These are phyloP conservation scores for Gibbula magus DNA, from an alignment of 2,888 invertebrate genomes.

Conservation along the genomic window DNA sequence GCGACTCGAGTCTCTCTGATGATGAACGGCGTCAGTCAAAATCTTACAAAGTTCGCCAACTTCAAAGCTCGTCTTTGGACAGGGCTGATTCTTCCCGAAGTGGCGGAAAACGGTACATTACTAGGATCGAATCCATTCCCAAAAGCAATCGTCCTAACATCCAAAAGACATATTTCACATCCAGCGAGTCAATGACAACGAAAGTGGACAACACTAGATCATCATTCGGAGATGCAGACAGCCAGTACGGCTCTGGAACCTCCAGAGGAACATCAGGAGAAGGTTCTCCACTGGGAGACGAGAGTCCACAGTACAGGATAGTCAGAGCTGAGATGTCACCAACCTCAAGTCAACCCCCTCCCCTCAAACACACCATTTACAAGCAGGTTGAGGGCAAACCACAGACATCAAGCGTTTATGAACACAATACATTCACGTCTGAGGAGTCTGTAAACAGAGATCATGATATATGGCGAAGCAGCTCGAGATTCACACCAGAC, in stretches of 20 bases:
- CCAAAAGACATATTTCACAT: not conserved
- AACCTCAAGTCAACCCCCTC: not conserved
- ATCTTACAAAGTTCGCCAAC: not conserved
- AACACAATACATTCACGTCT: not conserved
- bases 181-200: not conserved
- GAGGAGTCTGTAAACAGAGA: not conserved
- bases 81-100: not conserved
- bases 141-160: not conserved
- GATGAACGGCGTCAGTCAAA: not conserved
- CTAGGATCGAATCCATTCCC: not conserved
- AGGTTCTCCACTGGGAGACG: slow-evolving; percentile 34
- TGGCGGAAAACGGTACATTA: not conserved
- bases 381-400: not conserved
- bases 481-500: not conserved
- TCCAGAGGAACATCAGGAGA: slow-evolving; percentile 37
- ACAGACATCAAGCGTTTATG: not conserved
- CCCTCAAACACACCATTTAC: slow-evolving; percentile 10
- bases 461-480: slow-evolving; percentile 20
- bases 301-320: slow-evolving; percentile 34
- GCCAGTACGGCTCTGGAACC: slow-evolving; percentile 36
- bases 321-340: slow-evolving; percentile 31
- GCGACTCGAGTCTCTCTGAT: not conserved
- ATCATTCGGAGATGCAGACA: slow-evolving; percentile 32
- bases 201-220: not conserved
- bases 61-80: not conserved